These are phyloP conservation scores for Anguilla marmorata DNA, from an alignment of 2,797 vertebrate genomes.

Conservation along the genomic window DNA sequence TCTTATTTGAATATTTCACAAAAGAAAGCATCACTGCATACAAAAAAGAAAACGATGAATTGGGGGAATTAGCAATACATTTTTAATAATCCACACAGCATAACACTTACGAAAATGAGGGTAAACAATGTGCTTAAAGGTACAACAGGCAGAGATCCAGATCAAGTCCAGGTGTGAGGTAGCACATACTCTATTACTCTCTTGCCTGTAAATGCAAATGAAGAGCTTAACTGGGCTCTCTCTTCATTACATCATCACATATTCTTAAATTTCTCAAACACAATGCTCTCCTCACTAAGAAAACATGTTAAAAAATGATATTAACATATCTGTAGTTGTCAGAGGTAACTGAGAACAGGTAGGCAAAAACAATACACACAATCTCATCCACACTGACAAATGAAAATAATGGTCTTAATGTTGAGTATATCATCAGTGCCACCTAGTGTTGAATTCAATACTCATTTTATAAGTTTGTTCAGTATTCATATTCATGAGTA, in stretches of 20 bases:
- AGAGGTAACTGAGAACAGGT: not conserved
- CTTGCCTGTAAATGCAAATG: not conserved
- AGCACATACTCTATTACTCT: no score
- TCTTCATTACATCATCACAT: not conserved
- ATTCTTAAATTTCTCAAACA: not conserved
- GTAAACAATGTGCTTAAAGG: no score
- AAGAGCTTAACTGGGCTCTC: not conserved
- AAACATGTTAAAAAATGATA: not conserved
- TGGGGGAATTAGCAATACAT: not conserved
- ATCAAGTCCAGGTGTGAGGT: no score
- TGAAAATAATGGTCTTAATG: not conserved
- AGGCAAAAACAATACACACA: not conserved
- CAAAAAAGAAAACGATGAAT: not conserved
- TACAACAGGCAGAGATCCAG: no score
- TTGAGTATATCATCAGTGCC: constrained; percentile 4
- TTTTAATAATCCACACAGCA: no score
- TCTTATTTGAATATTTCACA: not conserved
- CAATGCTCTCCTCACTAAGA: not conserved
- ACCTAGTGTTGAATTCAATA: not conserved
- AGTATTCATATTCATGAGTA: not conserved
- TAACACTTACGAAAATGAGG: no score
- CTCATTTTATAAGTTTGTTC: not conserved
- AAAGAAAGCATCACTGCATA: not conserved
- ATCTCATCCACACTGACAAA: not conserved
- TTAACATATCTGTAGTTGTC: not conserved